A percentile compares a stretch with the other conserved stretches of the same genome.
These are phyloP conservation scores for Seladonia tumulorum DNA, from an alignment of 2,888 invertebrate species.

Conservation along the genomic window DNA sequence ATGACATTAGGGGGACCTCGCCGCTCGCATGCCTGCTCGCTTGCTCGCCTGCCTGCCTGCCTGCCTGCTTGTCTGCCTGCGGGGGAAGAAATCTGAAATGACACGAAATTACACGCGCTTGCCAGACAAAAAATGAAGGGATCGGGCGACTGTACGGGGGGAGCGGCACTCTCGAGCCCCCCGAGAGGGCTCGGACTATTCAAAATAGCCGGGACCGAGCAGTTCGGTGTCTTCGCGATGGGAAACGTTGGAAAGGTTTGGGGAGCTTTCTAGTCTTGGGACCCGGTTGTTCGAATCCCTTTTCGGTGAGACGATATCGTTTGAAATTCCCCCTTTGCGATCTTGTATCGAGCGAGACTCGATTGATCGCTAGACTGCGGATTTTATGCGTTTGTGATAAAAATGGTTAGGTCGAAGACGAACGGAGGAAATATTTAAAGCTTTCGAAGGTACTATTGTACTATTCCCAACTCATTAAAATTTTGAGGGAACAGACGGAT, in stretches of 20 bases:
- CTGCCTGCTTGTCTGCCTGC: conserved; percentile 44
- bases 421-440: too few species aligned
- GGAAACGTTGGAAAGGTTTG: neutral
- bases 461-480: too few species aligned
- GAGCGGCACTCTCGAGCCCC: neutral
- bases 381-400: too few species aligned
- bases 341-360: too few species aligned
- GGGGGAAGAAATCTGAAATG: conserved; percentile 70
- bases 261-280: neutral
- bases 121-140: conserved; percentile 39
- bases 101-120: conserved; percentile 72
- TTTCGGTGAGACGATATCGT: too few species aligned
- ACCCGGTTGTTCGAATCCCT: neutral
- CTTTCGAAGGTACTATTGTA: too few species aligned
- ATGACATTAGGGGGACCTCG: conserved; percentile 75
- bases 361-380: too few species aligned
- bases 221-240: neutral
- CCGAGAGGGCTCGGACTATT: conserved; percentile 38
- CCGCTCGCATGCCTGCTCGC: neutral
- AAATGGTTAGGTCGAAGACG: too few species aligned
- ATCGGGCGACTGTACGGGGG: conserved; percentile 6
- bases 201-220: conserved; percentile 46
- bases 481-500: too few species aligned
- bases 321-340: too few species aligned
- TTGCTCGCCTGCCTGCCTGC: neutral